Evolutionary conservation across 2,888 invertebrate species (phyloP), one percentile per base, ranked within the genome.

Genomic region (Lydus trimaculatus): DNA sequence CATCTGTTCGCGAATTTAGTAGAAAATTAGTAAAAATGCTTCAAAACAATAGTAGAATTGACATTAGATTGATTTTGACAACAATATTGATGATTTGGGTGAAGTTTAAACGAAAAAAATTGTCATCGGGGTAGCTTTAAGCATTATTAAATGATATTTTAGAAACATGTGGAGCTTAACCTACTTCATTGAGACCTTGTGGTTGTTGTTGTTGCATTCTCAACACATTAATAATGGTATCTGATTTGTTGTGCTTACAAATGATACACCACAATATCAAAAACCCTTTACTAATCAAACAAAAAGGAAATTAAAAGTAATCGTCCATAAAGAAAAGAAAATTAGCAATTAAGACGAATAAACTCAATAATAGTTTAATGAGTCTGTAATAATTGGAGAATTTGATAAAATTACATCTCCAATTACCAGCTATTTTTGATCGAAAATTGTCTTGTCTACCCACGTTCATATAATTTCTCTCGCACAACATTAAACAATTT

Each of bases 1-100:
- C 74, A 75, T 72, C 67, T 75, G 76, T 72, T 72, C 66, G 66
- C 68, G 33, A 62, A 52, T 68, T 61, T n/a, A 58, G 58, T 36
- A 65, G 67, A 70, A n/a, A 69, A 59, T 28, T 58, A 33, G 56
- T 48, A 33, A 69, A 70, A 64, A 25, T 28, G 1, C n/a, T 7
- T 5, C 15, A 15, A 25, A 15, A 15, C 28, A 56, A 56, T 28
- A 5, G 8, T n/a, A 15, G 11, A 28, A 25, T 28, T 56, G 25
- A 6, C 15, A 56, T 15, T n/a, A 25, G 1, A 11, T 56, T 15
- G 6, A 3, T 15, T 15, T 28, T 15, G 15, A n/a, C 2, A 28
- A 13, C 0, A 56, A 25, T 56, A 56, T 28, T 56, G 8, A 28
- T n/a, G 15, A 7, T 56, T 15, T 56, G 1, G 6, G 2, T 2